phyloP scores from a whole-genome alignment of 2,113 vertebrate species.

The Stigmatopora argus region DNA sequence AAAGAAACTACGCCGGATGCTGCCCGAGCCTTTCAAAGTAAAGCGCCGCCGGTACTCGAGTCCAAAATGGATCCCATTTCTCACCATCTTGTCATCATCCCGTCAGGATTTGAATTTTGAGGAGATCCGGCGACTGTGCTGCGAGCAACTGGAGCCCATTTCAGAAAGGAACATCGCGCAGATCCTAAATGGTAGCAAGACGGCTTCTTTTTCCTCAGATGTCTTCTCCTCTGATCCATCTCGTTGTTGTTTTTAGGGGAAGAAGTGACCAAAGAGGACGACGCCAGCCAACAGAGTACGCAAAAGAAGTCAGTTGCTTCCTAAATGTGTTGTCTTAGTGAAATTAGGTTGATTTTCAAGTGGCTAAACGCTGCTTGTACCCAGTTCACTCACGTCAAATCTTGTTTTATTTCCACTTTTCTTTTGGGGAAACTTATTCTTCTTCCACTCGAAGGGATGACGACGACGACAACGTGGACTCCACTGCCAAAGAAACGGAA shows the following conservation, averaged over 20 bases:
- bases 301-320: constrained; percentile 55
- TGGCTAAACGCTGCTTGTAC: too few relatives aligned
- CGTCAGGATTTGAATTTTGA: constrained; percentile 79
- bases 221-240: background rate
- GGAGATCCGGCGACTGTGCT: constrained; percentile 88
- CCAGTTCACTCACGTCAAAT: too few relatives aligned
- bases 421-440: background rate
- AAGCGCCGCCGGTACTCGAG: background rate
- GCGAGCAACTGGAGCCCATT: constrained; percentile 86
- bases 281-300: constrained; percentile 4
- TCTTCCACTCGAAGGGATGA: constrained; percentile 73
- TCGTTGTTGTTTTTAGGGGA: constrained; percentile 40
- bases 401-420: too few relatives aligned
- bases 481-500: constrained; percentile 77
- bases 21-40: constrained; percentile 93
- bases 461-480: constrained; percentile 78
- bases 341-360: too few relatives aligned
- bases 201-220: background rate
- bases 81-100: background rate
- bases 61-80: background rate
- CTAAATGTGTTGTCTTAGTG: background rate
- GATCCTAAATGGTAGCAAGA: constrained; percentile 85
- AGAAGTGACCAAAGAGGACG: constrained; percentile 34
- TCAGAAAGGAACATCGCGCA: constrained; percentile 82
- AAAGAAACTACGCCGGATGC: constrained; percentile 88